These are phyloP conservation scores for Argyrosomus japonicus DNA, from an alignment of 2,113 vertebrate genomes.

Conservation along the genomic window DNA sequence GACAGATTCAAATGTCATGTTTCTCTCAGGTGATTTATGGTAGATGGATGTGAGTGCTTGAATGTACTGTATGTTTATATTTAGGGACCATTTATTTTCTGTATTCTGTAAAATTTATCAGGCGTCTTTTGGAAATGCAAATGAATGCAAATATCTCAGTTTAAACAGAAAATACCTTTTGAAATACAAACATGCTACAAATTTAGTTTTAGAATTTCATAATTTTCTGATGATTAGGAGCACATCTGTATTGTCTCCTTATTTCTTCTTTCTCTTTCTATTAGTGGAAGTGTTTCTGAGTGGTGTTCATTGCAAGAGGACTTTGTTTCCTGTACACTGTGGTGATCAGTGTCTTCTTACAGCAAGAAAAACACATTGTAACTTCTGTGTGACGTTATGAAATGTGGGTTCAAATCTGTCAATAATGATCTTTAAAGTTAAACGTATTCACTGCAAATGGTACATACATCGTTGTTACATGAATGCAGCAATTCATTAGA, in stretches of 20 bases:
- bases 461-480: too few relatives aligned
- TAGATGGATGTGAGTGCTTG: neutral
- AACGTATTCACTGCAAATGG: neutral
- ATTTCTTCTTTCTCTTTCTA: too few relatives aligned
- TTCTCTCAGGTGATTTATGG: neutral
- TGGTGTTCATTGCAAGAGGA: neutral
- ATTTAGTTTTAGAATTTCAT: too few relatives aligned
- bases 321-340: neutral
- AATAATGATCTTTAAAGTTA: neutral
- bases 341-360: neutral
- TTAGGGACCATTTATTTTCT: neutral
- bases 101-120: neutral
- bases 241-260: too few relatives aligned
- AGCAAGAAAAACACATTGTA: neutral
- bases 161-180: neutral
- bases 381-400: neutral
- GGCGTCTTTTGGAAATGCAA: neutral
- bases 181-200: neutral
- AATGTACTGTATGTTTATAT: neutral
- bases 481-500: neutral
- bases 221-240: too few relatives aligned
- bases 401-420: neutral
- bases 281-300: too few relatives aligned
- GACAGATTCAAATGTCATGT: constrained; percentile 1
- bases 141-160: neutral